A percentile compares a stretch with the other conserved stretches of the same genome.
phyloP scores from a whole-genome alignment of 1,140 invertebrate species.

The Trichonephila inaurata region DNA sequence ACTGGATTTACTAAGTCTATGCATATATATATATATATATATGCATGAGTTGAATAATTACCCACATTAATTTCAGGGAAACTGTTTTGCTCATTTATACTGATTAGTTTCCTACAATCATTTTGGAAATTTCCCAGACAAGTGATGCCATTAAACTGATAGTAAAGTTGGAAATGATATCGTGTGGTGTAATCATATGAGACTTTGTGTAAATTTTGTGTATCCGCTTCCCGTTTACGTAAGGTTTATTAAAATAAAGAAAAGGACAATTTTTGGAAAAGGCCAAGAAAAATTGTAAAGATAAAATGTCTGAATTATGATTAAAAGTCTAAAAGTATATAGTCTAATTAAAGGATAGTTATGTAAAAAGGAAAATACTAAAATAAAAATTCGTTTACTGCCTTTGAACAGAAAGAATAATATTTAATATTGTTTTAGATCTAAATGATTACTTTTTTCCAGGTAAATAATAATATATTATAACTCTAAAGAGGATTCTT shows the following conservation, averaged over 20 bases:
- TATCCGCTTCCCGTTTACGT: slow-evolving; percentile 16
- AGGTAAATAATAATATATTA: too few species aligned
- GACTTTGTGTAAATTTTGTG: slow-evolving; percentile 28
- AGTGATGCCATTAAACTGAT: background rate
- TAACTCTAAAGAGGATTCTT: too few species aligned
- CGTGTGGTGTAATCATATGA: slow-evolving; percentile 40
- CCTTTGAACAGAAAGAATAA: too few species aligned
- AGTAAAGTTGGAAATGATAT: slow-evolving; percentile 1
- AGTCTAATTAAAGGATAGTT: background rate
- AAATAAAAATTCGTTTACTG: slow-evolving; percentile 37
- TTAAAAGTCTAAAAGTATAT: background rate
- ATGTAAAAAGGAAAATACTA: background rate
- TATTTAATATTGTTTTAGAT: too few species aligned
- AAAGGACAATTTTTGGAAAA: slow-evolving; percentile 15
- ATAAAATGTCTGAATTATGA: background rate
- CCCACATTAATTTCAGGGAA: background rate
- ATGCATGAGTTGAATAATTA: background rate
- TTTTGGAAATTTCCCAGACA: background rate
- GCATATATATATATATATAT: too few species aligned
- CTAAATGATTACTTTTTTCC: too few species aligned
- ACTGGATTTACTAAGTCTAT: background rate
- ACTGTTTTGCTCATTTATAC: background rate
- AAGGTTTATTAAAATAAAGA: slow-evolving; percentile 38
- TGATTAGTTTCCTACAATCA: background rate
- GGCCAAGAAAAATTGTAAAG: background rate